Evolutionary conservation across 1,140 invertebrate species (phyloP), one percentile per base, ranked within the genome.

Genomic region (Drosophila sechellia): DNA sequence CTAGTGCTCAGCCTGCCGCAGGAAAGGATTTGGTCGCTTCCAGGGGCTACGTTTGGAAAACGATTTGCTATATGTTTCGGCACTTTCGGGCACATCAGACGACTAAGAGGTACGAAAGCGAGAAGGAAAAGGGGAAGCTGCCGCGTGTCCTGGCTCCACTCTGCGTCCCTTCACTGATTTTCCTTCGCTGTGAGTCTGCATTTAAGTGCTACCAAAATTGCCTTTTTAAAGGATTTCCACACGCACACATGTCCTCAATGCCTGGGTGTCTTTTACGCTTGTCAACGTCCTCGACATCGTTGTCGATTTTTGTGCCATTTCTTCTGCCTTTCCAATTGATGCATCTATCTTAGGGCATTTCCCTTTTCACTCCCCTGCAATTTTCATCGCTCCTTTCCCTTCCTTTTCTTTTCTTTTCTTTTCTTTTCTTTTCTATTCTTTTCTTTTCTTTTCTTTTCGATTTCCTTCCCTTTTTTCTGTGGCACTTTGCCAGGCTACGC

Each of bases 161-260:
- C 42, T 45, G 46, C 63, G 70, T 53, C 49, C 60, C 45, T 50
- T 65, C 63, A 65, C 49, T 60, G 50, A 69, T 68, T 71, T 52
- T 68, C 64, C 39, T 49, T 72, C 40, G 42, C 5, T 58, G 70
- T 39, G 64, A 83, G 83, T 87, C 83, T 87, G 83, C 83, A 89
- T 87, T 89, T 89, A 87, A 86, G 83, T 86, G 83, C 83, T 89
- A 83, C 66, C 84, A 66, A 87, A 87, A 89, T 87, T 89, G 84
- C 83, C 84, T 89, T 87, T 87, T 87, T 89, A 87, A 87, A 87
- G 84, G 83, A 89, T 87, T 87, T 87, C 50, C 68, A 71, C 68
- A 86, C 74, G 56, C 73, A 58, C 74, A 64, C 81, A 85, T 56
- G 52, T 60, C 66, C 57, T 45, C 64, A 57, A 50, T 69, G 39